These are phyloP conservation scores for Polyploca ridens DNA, from an alignment of 2,888 invertebrate species.

Conservation along the genomic window DNA sequence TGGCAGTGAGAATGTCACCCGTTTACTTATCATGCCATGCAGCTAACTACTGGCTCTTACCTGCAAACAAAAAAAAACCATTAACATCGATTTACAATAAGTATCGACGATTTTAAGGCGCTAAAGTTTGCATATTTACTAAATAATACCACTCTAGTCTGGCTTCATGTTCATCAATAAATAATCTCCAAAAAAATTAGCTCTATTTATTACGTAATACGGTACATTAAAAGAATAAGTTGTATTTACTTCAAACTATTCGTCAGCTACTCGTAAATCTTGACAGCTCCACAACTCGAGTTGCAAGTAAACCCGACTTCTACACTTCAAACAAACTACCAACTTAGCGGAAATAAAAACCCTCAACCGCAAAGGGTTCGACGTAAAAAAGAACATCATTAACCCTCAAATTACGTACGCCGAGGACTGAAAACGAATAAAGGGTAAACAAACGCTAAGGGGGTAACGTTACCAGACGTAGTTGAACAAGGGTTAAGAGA, in stretches of 20 bases:
- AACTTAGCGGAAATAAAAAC: slow-evolving; percentile 31
- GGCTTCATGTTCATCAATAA: not conserved
- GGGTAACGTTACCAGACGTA: slow-evolving; percentile 14
- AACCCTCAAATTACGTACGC: slow-evolving; percentile 21
- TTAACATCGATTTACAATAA: no score
- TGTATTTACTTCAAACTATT: not conserved
- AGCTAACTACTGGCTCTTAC: slow-evolving; percentile 69
- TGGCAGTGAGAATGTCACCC: slow-evolving; percentile 72
- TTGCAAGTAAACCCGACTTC: slow-evolving; percentile 6
- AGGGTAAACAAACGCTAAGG: slow-evolving; percentile 23
- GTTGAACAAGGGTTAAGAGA: slow-evolving; percentile 9
- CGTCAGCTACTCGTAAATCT: not conserved
- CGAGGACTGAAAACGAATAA: slow-evolving; percentile 23
- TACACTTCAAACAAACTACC: slow-evolving; percentile 20
- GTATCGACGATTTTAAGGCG: no score
- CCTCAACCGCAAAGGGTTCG: slow-evolving; percentile 24
- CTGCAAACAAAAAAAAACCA: slow-evolving; percentile 53
- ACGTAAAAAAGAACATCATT: slow-evolving; percentile 42
- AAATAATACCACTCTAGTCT: no score
- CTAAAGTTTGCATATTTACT: no score
- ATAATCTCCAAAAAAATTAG: not conserved
- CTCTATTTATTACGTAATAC: not conserved
- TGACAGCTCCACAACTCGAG: not conserved
- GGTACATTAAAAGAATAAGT: not conserved
- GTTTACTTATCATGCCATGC: slow-evolving; percentile 74